These are phyloP conservation scores for Lutjanus erythropterus DNA, from an alignment of 2,113 vertebrate species.

Conservation along the genomic window DNA sequence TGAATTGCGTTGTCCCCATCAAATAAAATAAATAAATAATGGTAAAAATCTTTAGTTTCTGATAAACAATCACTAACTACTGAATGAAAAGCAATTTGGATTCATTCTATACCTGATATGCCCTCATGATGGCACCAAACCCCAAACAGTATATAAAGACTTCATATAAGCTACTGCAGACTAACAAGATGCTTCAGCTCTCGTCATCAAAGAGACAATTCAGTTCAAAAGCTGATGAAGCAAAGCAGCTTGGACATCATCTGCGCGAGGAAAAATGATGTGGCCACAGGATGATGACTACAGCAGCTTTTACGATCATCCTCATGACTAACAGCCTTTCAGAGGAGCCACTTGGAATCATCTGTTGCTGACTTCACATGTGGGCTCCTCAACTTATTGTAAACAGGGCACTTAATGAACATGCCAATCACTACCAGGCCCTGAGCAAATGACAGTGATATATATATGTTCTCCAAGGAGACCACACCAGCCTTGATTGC, in stretches of 20 bases:
- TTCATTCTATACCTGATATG: slow-evolving; percentile 10
- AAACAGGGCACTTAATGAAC: slow-evolving; percentile 49
- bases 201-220: slow-evolving; percentile 23
- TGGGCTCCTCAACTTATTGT: slow-evolving; percentile 38
- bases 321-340: slow-evolving; percentile 31
- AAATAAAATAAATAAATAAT: no score
- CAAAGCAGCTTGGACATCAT: slow-evolving; percentile 2
- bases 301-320: slow-evolving; percentile 32
- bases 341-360: slow-evolving; percentile 15
- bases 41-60: no score
- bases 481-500: slow-evolving; percentile 23
- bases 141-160: slow-evolving; percentile 13
- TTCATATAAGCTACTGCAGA: slow-evolving; percentile 14
- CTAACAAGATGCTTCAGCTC: neutral
- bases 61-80: neutral
- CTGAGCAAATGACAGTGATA: slow-evolving; percentile 20
- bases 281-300: slow-evolving; percentile 33
- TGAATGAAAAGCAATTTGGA: neutral
- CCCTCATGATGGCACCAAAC: slow-evolving; percentile 67
- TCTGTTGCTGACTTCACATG: slow-evolving; percentile 47
- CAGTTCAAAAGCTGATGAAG: slow-evolving; percentile 20
- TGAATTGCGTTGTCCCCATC: no score
- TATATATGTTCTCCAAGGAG: slow-evolving; percentile 23
- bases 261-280: neutral
- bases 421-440: slow-evolving; percentile 16